Conservation (phyloP, 2,113 vertebrate species). For the Oncorhynchus clarkii region DNA sequence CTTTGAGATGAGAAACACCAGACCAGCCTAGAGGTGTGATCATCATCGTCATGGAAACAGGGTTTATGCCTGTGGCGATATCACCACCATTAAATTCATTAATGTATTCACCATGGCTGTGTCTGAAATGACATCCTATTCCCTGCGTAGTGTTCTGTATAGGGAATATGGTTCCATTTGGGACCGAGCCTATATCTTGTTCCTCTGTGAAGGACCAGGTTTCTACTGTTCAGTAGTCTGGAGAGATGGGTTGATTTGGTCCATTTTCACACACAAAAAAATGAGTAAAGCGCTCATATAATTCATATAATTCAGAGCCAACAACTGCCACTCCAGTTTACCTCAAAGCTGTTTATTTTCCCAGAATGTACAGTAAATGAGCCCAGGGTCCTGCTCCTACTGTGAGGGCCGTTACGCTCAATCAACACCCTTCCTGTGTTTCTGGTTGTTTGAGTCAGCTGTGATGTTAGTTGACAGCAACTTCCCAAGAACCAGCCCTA, state of each 20-base stretch:
- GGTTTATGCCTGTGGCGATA: slow-evolving; percentile 42
- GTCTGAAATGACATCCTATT: no score
- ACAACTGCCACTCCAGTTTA: neutral
- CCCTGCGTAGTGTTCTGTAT: no score
- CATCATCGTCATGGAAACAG: slow-evolving; percentile 63
- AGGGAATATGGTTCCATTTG: no score
- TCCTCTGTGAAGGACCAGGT: no score
- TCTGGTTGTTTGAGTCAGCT: slow-evolving; percentile 1
- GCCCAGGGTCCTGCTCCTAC: neutral
- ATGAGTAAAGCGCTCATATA: neutral
- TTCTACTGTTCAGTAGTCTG: no score
- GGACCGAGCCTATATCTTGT: neutral
- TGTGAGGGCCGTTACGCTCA: slow-evolving; percentile 13
- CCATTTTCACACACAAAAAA: slow-evolving; percentile 7
- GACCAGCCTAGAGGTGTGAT: slow-evolving; percentile 1
- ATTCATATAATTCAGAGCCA: neutral
- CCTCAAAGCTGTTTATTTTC: slow-evolving; percentile 21
- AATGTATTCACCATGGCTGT: slow-evolving; percentile 46
- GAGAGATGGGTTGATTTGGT: neutral
- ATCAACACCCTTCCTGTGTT: slow-evolving; percentile 23
- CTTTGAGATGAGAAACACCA: neutral
- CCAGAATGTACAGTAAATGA: neutral
- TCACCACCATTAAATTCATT: slow-evolving; percentile 22
- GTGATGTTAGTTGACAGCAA: slow-evolving; percentile 6
- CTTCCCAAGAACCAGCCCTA: slow-evolving; percentile 19